Conservation (phyloP, 1,140 invertebrate genomes). For the Lepidurus packardi region DNA sequence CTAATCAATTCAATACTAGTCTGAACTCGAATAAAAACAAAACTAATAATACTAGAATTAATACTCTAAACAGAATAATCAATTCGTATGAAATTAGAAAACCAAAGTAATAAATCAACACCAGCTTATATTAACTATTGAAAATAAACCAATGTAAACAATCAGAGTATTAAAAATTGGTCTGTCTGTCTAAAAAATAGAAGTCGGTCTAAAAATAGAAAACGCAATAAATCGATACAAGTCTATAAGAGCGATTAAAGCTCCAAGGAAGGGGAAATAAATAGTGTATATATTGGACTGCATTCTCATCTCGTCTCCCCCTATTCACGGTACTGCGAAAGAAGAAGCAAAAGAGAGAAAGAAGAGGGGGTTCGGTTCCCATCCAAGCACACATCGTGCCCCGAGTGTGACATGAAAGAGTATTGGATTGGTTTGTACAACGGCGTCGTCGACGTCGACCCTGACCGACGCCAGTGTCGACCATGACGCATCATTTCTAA, state of each 20-base stretch:
- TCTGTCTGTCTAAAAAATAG: no score
- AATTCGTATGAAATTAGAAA: no score
- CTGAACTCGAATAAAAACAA: no score
- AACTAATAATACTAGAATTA: no score
- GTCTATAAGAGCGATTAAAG: not conserved
- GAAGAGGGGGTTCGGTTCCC: not conserved
- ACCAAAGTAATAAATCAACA: no score
- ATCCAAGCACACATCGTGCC: not conserved
- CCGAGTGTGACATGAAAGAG: not conserved
- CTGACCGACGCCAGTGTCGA: slow-evolving; percentile 20
- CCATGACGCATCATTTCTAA: slow-evolving; percentile 18
- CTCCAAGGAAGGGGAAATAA: not conserved
- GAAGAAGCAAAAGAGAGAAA: not conserved
- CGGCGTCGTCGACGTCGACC: slow-evolving; percentile 8
- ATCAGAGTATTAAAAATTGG: no score
- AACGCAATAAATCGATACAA: not conserved
- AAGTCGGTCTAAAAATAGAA: no score
- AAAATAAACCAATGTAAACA: no score
- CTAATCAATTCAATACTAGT: no score
- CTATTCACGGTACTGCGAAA: not conserved
- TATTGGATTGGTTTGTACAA: not conserved
- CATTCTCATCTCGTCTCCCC: not conserved
- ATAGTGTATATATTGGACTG: not conserved
- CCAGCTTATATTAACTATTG: no score
- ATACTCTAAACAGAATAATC: no score